Conservation (phyloP, 2,113 vertebrate genomes). For the Pica pica region DNA sequence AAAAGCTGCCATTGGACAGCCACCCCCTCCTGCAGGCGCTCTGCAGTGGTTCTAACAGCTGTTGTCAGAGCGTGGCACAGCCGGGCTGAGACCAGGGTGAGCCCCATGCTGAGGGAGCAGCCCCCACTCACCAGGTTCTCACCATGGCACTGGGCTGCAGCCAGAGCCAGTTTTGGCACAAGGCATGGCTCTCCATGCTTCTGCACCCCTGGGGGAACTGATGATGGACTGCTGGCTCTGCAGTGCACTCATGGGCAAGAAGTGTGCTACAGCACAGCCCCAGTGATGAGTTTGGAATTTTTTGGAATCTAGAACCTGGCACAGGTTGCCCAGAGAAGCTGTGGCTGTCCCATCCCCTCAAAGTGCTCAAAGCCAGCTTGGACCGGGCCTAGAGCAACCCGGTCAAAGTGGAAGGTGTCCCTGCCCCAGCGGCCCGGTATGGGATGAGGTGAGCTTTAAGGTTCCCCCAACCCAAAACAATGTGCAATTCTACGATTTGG, state of each 20-base stretch:
- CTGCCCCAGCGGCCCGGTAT: background rate
- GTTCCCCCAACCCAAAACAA: background rate
- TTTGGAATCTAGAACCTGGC: background rate
- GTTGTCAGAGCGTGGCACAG: background rate
- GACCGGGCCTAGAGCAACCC: background rate
- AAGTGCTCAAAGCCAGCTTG: background rate
- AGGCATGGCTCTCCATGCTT: background rate
- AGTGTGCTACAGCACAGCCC: background rate
- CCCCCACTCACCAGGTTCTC: background rate
- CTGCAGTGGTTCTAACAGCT: fast-evolving
- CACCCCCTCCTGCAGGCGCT: too few relatives aligned
- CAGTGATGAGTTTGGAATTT: fast-evolving
- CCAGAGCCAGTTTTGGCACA: background rate
- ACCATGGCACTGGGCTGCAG: background rate
- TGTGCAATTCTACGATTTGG: too few relatives aligned
- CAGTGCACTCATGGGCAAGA: background rate
- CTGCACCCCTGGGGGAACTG: background rate
- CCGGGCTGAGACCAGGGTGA: background rate
- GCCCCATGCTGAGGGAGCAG: background rate
- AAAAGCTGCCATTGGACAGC: background rate
- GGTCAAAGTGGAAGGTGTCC: background rate
- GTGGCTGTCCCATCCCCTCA: background rate
- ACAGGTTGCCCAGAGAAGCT: background rate
- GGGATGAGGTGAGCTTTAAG: background rate
- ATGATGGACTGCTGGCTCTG: background rate